Evolutionary conservation across 2,113 vertebrate species (phyloP), one percentile per base, ranked within the genome.

Genomic region (Chitala chitala): DNA sequence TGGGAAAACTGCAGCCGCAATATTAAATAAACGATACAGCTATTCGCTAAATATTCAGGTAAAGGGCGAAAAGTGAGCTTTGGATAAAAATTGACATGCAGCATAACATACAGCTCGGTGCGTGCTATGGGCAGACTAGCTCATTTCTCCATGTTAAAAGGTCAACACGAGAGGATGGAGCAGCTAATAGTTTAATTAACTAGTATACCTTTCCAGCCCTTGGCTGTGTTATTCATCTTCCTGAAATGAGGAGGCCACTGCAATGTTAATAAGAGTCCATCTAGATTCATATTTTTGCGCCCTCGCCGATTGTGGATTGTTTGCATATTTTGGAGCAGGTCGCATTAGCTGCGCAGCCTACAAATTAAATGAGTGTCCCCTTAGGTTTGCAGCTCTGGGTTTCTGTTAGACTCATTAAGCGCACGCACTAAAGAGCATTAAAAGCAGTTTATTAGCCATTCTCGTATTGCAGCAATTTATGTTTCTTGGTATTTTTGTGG

Each of bases 141-240:
- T 42, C 33, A 74, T 64, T 51, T 69, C 17, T 48, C 65, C 13
- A 65, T 83, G 72, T 83, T 76, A 78, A 66, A 76, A 55, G 75
- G 38, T 38, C 42, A 50, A 76, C 66, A 53, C 73, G 71, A 73
- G 75, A 64, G 9, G 69, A 36, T 36, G 42, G 13, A 51, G 69
- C 31, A 75, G 70, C 82, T 84, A 80, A 82, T 82, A 75, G 71
- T 81, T 72, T 78, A 84, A 86, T 87, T 82, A 84, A n/a, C 33
- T n/a, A 38, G 36, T 44, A 42, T 38, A 42, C 73, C 77, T 80
- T 80, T 72, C 44, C 76, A 31, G 78, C 82, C 73, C 7, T 54
- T 24, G 71, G 82, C 75, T 72, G 59, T 82, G 79, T 83, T 86
- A 83, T 81, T 81, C 76, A 76, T 75, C 74, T 73, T 50, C 63